Base-by-base conservation (phyloP, 1,140 invertebrate species). In the Microplitis demolitor region DNA sequence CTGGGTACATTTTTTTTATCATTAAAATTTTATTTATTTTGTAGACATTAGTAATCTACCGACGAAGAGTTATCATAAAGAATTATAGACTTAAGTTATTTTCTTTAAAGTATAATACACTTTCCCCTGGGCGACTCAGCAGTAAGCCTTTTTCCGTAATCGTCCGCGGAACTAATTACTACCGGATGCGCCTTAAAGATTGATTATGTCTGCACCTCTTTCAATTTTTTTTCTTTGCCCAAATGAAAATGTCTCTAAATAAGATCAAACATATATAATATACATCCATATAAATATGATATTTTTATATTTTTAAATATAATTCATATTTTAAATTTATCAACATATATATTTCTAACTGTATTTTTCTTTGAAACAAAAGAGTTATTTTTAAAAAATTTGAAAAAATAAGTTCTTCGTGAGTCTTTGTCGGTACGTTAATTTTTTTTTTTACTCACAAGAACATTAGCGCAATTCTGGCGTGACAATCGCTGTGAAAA, bases 401-500 rank as follows among this genome's bases (percentile, higher is more conserved):
- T 24, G 3, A 4, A 14, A 56, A 56, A 56, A 56, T 56, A 56
- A 14, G 53, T 56, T 56, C 16, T 16, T 14, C 5, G 53, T n/a
- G 53, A 24, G 8, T 35, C 4, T 14, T 66, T 56, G 13, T 68
- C 6, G n/a, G 35, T 68, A 51, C 35, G 45, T 74, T 74, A 64
- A 45, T 56, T 33, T 62, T 24, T 16, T 45, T 0, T 60, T 60
- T 63, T 31, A 9, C 51, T 66, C 53, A 50, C 35, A 63, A 16
- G 39, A 45, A 4, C 51, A 76, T 60, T 31, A 72, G 70, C 71
- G 66, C 76, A 78, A 69, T 61, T 73, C 76, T 76, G 77, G n/a
- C 37, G 16, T 73, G 50, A 74, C 72, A 78, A 81, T 79, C 75
- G 76, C 45, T 67, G 56, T 58, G 8, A 53, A 64, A 24, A n/a